phyloP scores from a whole-genome alignment of 2,797 vertebrate genomes.

The Muraenolepis orangiensis region DNA sequence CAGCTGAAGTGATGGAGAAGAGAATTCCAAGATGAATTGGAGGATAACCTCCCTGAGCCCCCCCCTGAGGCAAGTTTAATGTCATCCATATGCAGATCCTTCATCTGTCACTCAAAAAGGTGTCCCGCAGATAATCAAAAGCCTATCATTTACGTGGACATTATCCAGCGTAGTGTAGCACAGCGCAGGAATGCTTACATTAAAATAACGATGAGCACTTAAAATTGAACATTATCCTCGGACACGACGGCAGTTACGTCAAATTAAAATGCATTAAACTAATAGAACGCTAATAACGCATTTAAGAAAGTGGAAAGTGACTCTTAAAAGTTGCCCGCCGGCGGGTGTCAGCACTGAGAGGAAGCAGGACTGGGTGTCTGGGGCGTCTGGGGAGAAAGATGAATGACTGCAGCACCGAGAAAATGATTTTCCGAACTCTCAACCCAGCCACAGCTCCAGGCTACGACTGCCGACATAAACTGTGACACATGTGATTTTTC shows the following conservation, averaged over 20 bases:
- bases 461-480: constrained; percentile 64
- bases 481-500: constrained; percentile 74
- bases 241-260: neutral
- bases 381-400: constrained; percentile 64
- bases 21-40: constrained; percentile 34
- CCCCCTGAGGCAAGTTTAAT: constrained; percentile 33
- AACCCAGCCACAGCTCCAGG: constrained; percentile 59
- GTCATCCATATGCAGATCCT: constrained; percentile 45
- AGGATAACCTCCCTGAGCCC: constrained; percentile 37
- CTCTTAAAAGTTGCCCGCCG: constrained; percentile 57
- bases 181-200: constrained; percentile 48
- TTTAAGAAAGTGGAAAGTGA: constrained; percentile 20
- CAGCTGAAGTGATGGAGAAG: constrained; percentile 19
- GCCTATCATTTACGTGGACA: constrained; percentile 19
- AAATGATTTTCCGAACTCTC: constrained; percentile 72
- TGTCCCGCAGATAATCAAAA: constrained; percentile 45
- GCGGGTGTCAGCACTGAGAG: constrained; percentile 64
- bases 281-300: constrained; percentile 25
- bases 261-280: constrained; percentile 33
- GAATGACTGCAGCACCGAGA: constrained; percentile 67
- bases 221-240: neutral
- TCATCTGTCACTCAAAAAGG: constrained; percentile 36
- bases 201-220: constrained; percentile 36
- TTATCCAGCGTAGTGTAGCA: constrained; percentile 40
- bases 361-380: constrained; percentile 67